These are phyloP conservation scores for Acleris emargana DNA, from an alignment of 2,888 invertebrate species.

Conservation along the genomic window DNA sequence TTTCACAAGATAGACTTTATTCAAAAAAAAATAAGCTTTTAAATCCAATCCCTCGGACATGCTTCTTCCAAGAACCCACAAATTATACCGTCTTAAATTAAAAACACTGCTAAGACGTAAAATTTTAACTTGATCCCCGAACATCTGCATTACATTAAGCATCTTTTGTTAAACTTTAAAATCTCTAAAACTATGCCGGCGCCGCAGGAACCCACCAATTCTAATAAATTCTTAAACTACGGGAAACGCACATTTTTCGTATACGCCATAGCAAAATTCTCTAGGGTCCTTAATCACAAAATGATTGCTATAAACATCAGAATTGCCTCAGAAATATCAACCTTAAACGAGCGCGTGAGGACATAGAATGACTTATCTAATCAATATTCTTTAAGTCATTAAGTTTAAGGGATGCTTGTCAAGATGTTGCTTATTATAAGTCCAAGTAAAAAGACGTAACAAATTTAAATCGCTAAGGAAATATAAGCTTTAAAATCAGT, in stretches of 20 bases:
- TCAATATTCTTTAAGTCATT: constrained; percentile 67
- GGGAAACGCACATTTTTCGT: constrained; percentile 75
- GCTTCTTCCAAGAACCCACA: constrained; percentile 2
- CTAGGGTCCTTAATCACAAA: constrained; percentile 35
- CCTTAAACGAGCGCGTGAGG: constrained; percentile 46
- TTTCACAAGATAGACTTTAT: too few relatives aligned
- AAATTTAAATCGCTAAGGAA: constrained; percentile 29
- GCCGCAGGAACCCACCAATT: constrained; percentile 54
- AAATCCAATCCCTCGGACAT: neutral
- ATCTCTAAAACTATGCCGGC: constrained; percentile 55
- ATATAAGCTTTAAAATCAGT: constrained; percentile 39
- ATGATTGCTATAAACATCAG: constrained; percentile 53
- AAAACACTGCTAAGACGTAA: constrained; percentile 37
- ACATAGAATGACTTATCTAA: constrained; percentile 54
- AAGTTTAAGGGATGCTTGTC: constrained; percentile 75
- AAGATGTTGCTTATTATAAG: constrained; percentile 72
- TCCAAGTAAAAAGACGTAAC: constrained; percentile 49
- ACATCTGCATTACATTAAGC: constrained; percentile 50
- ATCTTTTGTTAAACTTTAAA: constrained; percentile 50
- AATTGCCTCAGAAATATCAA: constrained; percentile 47
- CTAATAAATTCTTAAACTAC: constrained; percentile 76
- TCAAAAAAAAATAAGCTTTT: too few relatives aligned
- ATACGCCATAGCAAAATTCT: constrained; percentile 73
- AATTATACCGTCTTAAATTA: constrained; percentile 4
- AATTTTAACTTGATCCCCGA: constrained; percentile 41